phyloP scores from a whole-genome alignment of 1,140 invertebrate species.

The silkworm (Bombyx mori) region DNA sequence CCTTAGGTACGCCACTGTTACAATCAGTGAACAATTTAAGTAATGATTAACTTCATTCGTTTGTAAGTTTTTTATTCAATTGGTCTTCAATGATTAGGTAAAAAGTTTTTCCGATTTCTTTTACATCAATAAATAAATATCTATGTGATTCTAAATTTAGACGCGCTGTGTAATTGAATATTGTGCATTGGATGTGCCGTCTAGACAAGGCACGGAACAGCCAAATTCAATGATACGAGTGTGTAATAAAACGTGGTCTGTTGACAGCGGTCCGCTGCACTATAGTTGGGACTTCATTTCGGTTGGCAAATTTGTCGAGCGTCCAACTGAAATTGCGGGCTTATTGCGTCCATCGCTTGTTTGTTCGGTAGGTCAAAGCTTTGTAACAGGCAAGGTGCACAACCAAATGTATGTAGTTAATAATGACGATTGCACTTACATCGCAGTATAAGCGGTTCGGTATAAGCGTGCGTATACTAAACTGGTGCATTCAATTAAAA shows the following conservation, averaged over 20 bases:
- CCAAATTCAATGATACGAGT: constrained; percentile 51
- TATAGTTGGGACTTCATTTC: constrained; percentile 57
- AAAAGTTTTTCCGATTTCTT: too few relatives aligned
- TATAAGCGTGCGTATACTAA: too few relatives aligned
- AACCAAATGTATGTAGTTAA: constrained; percentile 35
- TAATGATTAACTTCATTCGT: too few relatives aligned
- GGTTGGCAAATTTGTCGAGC: constrained; percentile 62
- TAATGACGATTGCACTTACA: constrained; percentile 7
- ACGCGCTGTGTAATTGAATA: too few relatives aligned
- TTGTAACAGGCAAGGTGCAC: constrained; percentile 43
- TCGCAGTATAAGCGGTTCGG: constrained; percentile 1
- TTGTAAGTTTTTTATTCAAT: too few relatives aligned
- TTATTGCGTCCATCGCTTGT: constrained; percentile 59
- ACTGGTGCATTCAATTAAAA: too few relatives aligned
- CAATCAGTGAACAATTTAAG: too few relatives aligned
- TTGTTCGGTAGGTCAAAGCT: constrained; percentile 52
- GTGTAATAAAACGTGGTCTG: constrained; percentile 58
- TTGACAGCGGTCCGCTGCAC: constrained; percentile 43
- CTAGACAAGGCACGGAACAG: constrained; percentile 35
- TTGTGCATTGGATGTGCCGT: not conserved
- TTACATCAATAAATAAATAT: too few relatives aligned
- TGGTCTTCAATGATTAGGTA: too few relatives aligned
- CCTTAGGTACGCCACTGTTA: too few relatives aligned
- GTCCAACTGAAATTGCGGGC: constrained; percentile 50
- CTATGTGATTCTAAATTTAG: too few relatives aligned